Conservation (phyloP, 2,113 vertebrate species). For the Aviceda subcristata region DNA sequence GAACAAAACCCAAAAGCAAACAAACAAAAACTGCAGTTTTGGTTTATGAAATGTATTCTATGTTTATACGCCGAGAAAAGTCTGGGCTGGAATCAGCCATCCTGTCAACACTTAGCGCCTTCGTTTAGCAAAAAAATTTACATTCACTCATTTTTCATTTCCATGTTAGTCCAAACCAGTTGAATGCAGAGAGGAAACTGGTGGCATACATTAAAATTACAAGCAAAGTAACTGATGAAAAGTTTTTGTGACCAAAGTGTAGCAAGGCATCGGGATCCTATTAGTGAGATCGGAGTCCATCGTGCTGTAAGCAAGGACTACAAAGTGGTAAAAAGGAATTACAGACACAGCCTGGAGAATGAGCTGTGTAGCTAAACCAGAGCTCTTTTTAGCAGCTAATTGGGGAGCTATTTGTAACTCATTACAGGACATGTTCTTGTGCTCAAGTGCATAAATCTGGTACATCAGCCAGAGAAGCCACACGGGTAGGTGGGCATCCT, state of each 20-base stretch:
- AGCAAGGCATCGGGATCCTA: background rate
- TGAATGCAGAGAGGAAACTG: background rate
- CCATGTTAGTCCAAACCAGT: background rate
- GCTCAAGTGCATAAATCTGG: background rate
- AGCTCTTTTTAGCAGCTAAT: background rate
- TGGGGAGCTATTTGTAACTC: background rate
- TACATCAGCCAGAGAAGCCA: background rate
- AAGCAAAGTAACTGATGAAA: background rate
- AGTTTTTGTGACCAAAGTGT: background rate
- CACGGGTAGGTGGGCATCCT: background rate
- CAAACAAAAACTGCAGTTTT: background rate
- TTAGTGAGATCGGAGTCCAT: background rate
- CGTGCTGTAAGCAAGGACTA: background rate
- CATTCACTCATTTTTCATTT: background rate
- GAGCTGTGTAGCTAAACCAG: background rate
- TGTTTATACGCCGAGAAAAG: slow-evolving; percentile 24
- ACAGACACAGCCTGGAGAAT: background rate
- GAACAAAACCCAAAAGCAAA: slow-evolving; percentile 13
- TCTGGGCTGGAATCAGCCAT: background rate
- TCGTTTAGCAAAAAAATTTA: background rate
- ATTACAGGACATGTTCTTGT: background rate
- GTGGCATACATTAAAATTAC: background rate
- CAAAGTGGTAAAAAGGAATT: background rate
- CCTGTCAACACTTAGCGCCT: background rate
- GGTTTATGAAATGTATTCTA: background rate